Conservation (phyloP, 2,113 vertebrate species). For the Zosterops lateralis region DNA sequence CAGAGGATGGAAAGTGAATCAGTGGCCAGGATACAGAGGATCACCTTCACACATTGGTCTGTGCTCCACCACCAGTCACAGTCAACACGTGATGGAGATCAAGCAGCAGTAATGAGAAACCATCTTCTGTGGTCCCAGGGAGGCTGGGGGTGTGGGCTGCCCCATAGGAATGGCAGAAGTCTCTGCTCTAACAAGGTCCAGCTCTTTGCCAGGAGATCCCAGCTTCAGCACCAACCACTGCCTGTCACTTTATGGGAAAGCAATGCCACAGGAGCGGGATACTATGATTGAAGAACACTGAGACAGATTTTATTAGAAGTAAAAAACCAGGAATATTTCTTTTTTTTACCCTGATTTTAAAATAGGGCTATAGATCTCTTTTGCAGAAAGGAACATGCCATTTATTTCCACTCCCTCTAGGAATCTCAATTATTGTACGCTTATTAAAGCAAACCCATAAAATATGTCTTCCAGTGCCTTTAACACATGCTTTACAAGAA, state of each 20-base stretch:
- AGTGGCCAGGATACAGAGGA: neutral
- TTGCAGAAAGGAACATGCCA: constrained; percentile 14
- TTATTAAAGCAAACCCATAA: constrained; percentile 73
- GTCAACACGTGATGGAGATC: neutral
- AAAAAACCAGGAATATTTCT: neutral
- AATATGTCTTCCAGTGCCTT: constrained; percentile 44
- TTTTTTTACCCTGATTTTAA: neutral
- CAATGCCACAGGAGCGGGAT: neutral
- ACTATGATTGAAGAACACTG: neutral
- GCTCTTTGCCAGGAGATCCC: neutral
- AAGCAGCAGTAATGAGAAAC: neutral
- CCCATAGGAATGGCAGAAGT: neutral
- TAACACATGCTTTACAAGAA: constrained; percentile 44
- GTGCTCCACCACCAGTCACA: neutral
- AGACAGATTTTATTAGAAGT: neutral
- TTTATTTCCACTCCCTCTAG: constrained; percentile 67
- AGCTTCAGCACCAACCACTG: rapidly evolving
- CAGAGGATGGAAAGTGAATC: neutral
- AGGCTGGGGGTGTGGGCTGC: neutral
- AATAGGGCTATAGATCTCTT: constrained; percentile 4
- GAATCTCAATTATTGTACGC: constrained; percentile 66
- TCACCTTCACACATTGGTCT: neutral
- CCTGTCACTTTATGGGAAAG: neutral
- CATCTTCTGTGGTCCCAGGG: neutral
- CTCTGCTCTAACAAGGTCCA: neutral